These are phyloP conservation scores for Petrosia ficiformis DNA, from an alignment of 37 sponge, comb jelly and placozoan species.

Conservation along the genomic window DNA sequence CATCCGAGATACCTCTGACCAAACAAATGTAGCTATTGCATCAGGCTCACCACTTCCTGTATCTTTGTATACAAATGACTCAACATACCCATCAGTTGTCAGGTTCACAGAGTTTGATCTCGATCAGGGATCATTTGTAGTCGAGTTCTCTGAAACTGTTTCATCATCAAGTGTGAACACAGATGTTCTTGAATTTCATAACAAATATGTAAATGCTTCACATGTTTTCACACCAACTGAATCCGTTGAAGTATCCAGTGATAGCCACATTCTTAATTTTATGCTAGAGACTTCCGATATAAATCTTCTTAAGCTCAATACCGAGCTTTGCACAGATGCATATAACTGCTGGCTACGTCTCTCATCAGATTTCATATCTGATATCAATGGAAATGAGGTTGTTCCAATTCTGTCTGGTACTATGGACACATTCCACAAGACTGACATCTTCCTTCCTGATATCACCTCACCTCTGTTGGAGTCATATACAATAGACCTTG, in stretches of 20 bases:
- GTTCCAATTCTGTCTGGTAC: constrained; percentile 46
- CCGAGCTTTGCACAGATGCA: constrained; percentile 55
- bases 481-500: constrained; percentile 64
- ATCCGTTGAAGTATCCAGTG: constrained; percentile 21
- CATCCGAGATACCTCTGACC: constrained; percentile 26
- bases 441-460: constrained; percentile 50
- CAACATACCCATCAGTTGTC: constrained; percentile 44
- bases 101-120: constrained; percentile 49
- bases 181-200: constrained; percentile 26
- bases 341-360: constrained; percentile 80
- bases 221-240: constrained; percentile 27
- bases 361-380: constrained; percentile 39
- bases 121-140: constrained; percentile 58
- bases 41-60: constrained; percentile 12
- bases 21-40: constrained; percentile 14
- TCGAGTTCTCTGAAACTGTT: constrained; percentile 80
- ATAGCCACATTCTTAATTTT: constrained; percentile 37
- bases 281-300: constrained; percentile 44
- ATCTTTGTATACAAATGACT: constrained; percentile 38
- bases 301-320: constrained; percentile 70
- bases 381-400: constrained; percentile 63
- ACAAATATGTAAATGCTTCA: constrained; percentile 38
- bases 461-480: constrained; percentile 47
- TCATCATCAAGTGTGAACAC: constrained; percentile 19
- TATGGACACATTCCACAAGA: constrained; percentile 38